Conservation (phyloP, 2,797 vertebrate genomes). For the Peromyscus nudipes region DNA sequence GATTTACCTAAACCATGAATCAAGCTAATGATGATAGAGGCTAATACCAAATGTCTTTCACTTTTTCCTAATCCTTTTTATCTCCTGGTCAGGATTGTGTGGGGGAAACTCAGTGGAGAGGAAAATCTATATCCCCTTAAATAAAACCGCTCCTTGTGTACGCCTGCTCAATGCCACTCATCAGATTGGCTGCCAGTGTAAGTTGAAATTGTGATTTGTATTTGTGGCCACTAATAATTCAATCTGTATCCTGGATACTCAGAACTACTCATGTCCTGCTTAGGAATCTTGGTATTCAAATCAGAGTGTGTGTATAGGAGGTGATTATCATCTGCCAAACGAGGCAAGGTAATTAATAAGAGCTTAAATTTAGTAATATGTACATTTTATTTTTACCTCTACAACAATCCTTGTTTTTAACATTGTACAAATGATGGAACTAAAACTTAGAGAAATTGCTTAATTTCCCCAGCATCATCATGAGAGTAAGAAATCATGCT, state of each 20-base stretch:
- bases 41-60: not conserved
- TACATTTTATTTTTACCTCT: not conserved
- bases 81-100: constrained; percentile 82
- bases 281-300: not conserved
- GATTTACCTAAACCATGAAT: not conserved
- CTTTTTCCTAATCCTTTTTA: constrained; percentile 50
- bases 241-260: constrained; percentile 16
- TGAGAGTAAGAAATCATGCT: not conserved
- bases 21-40: not conserved
- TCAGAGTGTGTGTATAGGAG: not conserved
- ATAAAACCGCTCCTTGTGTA: constrained; percentile 94
- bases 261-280: constrained; percentile 3
- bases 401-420: not conserved
- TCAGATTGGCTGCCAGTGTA: constrained; percentile 98
- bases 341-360: constrained; percentile 25
- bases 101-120: constrained; percentile 93
- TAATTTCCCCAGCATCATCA: not conserved
- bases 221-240: constrained; percentile 41
- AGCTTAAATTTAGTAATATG: not conserved
- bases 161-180: constrained; percentile 97
- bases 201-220: constrained; percentile 86
- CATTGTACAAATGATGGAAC: constrained; percentile 20
- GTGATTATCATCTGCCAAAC: not conserved
- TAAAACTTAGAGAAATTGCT: not conserved
- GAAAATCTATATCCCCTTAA: constrained; percentile 96